Conservation (phyloP, 2,888 invertebrate genomes). For the Epistrophe grossulariae region DNA sequence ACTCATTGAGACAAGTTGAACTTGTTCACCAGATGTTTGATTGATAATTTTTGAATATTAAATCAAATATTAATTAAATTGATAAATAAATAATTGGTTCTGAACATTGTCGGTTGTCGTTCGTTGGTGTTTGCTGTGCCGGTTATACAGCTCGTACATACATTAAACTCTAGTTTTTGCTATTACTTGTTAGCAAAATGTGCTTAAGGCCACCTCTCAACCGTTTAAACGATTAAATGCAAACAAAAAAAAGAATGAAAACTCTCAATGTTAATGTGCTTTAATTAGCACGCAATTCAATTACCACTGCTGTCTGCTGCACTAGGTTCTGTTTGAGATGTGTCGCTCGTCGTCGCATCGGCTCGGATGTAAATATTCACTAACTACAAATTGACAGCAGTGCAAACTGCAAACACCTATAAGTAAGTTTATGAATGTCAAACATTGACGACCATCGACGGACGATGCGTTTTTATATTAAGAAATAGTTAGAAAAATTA, state of each 20-base stretch:
- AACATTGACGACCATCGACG: constrained; percentile 41
- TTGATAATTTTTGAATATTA: constrained; percentile 2
- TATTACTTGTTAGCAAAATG: constrained; percentile 4
- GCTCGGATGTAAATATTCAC: constrained; percentile 15
- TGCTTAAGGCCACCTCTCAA: constrained; percentile 50
- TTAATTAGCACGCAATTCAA: constrained; percentile 35
- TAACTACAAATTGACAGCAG: background rate
- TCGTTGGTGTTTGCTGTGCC: background rate
- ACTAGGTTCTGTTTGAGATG: constrained; percentile 3
- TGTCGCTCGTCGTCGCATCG: background rate
- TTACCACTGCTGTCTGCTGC: background rate
- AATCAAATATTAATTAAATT: constrained; percentile 23
- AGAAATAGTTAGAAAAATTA: constrained; percentile 5
- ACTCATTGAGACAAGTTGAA: constrained; percentile 4
- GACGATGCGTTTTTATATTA: background rate
- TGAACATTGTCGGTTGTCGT: constrained; percentile 17
- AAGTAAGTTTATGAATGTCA: constrained; percentile 51
- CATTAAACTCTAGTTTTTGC: background rate
- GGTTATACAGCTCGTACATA: background rate
- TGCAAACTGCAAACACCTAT: constrained; percentile 1
- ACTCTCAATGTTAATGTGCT: constrained; percentile 29
- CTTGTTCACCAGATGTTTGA: constrained; percentile 26
- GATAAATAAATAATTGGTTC: constrained; percentile 13
- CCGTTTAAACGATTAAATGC: constrained; percentile 2
- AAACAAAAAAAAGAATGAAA: constrained; percentile 1